Evolutionary conservation across 2,888 invertebrate genomes (phyloP).

Genomic region (Noctua pronuba): DNA sequence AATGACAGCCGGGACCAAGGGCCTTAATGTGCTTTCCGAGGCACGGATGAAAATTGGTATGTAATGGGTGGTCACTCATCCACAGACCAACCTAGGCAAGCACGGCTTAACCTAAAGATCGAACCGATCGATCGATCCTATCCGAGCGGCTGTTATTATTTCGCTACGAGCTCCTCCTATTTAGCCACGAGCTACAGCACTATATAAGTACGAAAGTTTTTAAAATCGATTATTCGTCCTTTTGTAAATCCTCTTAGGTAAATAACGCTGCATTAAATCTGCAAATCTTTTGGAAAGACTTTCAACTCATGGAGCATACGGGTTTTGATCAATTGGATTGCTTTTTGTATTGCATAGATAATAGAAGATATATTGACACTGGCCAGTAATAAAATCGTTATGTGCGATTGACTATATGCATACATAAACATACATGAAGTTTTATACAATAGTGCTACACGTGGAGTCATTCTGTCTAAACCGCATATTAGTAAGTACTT

Average conservation of each 20-base stretch:
- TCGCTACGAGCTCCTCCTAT: no score
- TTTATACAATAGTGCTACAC: conserved; percentile 8
- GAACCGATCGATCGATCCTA: no score
- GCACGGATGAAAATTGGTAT: no score
- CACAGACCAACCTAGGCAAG: no score
- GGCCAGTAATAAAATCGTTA: conserved; percentile 15
- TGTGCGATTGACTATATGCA: background rate
- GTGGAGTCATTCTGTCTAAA: background rate
- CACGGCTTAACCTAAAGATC: no score
- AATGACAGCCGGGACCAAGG: no score
- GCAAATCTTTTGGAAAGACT: background rate
- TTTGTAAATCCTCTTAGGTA: background rate
- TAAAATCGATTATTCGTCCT: background rate
- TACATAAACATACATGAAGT: background rate
- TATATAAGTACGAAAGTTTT: background rate
- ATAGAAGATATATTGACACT: conserved; percentile 14
- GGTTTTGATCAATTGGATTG: conserved; percentile 1
- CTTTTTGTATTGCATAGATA: background rate
- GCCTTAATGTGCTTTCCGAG: no score
- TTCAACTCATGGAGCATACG: background rate
- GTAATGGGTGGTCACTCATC: no score
- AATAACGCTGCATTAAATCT: background rate
- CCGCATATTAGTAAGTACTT: conserved; percentile 4
- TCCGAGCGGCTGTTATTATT: no score
- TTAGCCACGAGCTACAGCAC: no score